Conservation (phyloP, 1,140 invertebrate genomes). For the Pachyrhynchus sulphureomaculatus region DNA sequence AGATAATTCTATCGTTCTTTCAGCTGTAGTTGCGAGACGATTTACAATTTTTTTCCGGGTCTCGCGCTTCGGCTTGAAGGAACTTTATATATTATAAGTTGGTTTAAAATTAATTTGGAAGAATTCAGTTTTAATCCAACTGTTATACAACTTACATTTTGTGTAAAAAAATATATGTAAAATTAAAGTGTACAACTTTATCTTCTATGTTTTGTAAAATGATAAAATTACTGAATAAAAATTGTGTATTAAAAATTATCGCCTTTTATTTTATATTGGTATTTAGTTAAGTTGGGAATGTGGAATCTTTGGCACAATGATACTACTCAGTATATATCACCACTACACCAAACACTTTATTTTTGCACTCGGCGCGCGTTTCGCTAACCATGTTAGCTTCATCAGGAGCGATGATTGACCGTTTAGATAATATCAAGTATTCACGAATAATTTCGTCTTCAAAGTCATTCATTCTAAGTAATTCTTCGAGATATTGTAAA, state of each 20-base stretch:
- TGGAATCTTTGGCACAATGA: too few species aligned
- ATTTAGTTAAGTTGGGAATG: too few species aligned
- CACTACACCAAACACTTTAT: too few species aligned
- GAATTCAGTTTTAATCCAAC: constrained; percentile 22
- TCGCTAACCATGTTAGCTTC: too few species aligned
- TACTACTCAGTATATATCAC: too few species aligned
- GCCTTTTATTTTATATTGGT: too few species aligned
- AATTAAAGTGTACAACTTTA: constrained; percentile 31
- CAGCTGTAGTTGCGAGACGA: neutral
- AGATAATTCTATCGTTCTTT: constrained; percentile 3
- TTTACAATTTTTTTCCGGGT: neutral
- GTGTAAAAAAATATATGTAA: constrained; percentile 25
- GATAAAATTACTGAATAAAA: constrained; percentile 23
- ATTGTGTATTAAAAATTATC: constrained; percentile 17
- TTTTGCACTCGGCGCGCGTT: too few species aligned
- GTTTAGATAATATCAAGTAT: too few species aligned
- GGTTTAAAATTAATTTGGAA: constrained; percentile 12
- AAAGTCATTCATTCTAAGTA: too few species aligned
- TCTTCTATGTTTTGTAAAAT: constrained; percentile 33
- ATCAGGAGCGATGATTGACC: too few species aligned
- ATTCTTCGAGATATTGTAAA: too few species aligned
- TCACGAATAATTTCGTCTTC: too few species aligned
- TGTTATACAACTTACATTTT: constrained; percentile 25
- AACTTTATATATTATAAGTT: neutral
- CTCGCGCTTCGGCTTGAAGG: neutral